These are phyloP conservation scores for Caenorhabditis sp. DNA, from an alignment of 2,888 invertebrate species.

Conservation along the genomic window DNA sequence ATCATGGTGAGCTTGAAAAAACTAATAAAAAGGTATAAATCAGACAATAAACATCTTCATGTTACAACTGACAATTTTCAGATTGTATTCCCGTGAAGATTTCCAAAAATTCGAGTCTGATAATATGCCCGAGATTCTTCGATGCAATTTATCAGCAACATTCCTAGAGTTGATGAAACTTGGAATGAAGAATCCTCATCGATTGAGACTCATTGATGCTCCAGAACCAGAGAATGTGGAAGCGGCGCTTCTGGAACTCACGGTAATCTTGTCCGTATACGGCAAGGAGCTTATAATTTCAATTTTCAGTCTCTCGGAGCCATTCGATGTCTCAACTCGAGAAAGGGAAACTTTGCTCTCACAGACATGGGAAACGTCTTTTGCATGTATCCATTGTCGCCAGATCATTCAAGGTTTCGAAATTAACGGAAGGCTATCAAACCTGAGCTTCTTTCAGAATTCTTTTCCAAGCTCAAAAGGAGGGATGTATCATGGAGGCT, in stretches of 20 bases:
- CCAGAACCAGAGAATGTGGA: constrained; percentile 88
- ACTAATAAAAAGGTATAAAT: constrained; percentile 22
- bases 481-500: constrained; percentile 85
- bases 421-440: neutral
- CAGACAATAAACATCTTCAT: neutral
- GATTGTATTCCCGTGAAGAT: constrained; percentile 84
- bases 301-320: constrained; percentile 69
- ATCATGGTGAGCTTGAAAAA: constrained; percentile 28
- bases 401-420: constrained; percentile 69
- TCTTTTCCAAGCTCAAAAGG: constrained; percentile 66
- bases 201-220: constrained; percentile 93
- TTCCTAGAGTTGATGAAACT: constrained; percentile 91
- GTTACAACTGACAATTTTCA: constrained; percentile 11
- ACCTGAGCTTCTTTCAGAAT: constrained; percentile 55
- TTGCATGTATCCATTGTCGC: constrained; percentile 68
- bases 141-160: constrained; percentile 81
- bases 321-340: constrained; percentile 50
- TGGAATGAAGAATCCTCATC: constrained; percentile 89
- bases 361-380: constrained; percentile 67
- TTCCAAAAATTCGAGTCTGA: constrained; percentile 88
- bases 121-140: constrained; percentile 92
- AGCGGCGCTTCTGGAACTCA: constrained; percentile 69
- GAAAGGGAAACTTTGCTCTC: constrained; percentile 41
- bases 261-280: constrained; percentile 37
- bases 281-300: neutral